phyloP scores from a whole-genome alignment of 2,113 vertebrate genomes.

The Eulemur macaco region DNA sequence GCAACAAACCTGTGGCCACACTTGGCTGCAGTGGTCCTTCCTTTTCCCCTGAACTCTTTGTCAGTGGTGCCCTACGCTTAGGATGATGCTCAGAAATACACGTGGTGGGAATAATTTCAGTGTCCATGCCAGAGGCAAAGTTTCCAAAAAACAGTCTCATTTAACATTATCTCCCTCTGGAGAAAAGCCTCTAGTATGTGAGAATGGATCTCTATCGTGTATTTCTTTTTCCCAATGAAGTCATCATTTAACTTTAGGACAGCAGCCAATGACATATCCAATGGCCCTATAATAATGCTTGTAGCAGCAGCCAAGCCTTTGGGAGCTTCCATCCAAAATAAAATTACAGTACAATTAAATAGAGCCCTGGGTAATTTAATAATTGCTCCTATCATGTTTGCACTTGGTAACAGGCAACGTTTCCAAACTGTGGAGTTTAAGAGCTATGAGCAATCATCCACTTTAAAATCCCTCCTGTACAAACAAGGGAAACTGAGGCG shows the following conservation, averaged over 20 bases:
- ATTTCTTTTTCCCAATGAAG: neutral
- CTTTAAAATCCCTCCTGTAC: neutral
- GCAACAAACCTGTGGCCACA: neutral
- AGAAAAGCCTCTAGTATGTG: neutral
- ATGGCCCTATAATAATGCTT: neutral
- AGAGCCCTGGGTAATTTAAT: constrained; percentile 18
- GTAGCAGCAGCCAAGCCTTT: neutral
- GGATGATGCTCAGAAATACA: neutral
- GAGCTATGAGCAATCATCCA: neutral
- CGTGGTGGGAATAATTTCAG: neutral
- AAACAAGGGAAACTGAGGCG: constrained; percentile 12
- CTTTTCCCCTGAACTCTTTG: neutral
- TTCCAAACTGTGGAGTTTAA: neutral
- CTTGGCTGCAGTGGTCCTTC: neutral
- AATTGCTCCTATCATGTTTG: neutral
- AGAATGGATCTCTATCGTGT: neutral
- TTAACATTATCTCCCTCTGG: neutral
- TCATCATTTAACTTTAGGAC: constrained; percentile 18
- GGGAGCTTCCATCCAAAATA: constrained; percentile 21
- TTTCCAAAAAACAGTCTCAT: neutral
- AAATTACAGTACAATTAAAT: neutral
- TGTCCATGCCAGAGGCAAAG: neutral
- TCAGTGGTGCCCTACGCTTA: neutral
- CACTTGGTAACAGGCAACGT: neutral
- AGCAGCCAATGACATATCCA: neutral